Base-by-base conservation (phyloP, 2,888 invertebrate genomes). In the Thera britannica region DNA sequence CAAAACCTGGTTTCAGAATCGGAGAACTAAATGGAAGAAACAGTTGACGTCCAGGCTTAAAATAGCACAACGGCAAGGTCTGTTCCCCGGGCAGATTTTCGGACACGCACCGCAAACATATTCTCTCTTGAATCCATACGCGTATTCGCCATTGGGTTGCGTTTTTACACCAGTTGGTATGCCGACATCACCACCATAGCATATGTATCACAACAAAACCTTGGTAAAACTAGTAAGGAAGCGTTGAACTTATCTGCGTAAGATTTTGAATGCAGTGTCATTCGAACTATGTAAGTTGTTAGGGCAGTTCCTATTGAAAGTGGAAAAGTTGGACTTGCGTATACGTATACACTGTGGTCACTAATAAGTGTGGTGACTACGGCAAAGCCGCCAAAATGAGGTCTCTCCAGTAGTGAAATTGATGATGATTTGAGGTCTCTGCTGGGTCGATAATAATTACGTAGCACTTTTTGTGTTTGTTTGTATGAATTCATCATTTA, bases 11-110 rank as follows among this genome's bases (percentile, higher is more conserved):
- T 98, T 98, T 85, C 98, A 98, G 89, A 98, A 99, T 85, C 95
- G 99, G 67, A 94, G 99, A 71, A 99, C 99, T 0, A 99, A 99
- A 86, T 99, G 98, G 98, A 98, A 99, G 91, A 99, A 99, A 81
- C 99, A 99, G 83, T 90, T 99, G 79, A 98, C 98, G 0, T 97
- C 98, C 0, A 94, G 98, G 2, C 89, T 98, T 72, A 98, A 98
- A 87, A 97, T 98, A 86, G 97, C 98, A 0, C 98, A 98, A 81
- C 92, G 98, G 2, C 98, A 98, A 82, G 97, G 97, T 0, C 83
- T 97, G 41, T 96, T 97, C 79, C 95, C 96, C 0, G 95, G 96
- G 0, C 95, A 96, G 72, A 96, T 96, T 79, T 95, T 97, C 72
- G 95, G 95, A 23, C 95, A 95, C 8, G 82, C 94, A 1, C 89